These are phyloP conservation scores for Micromesistius poutassou DNA, from an alignment of 2,797 vertebrate genomes.

Conservation along the genomic window DNA sequence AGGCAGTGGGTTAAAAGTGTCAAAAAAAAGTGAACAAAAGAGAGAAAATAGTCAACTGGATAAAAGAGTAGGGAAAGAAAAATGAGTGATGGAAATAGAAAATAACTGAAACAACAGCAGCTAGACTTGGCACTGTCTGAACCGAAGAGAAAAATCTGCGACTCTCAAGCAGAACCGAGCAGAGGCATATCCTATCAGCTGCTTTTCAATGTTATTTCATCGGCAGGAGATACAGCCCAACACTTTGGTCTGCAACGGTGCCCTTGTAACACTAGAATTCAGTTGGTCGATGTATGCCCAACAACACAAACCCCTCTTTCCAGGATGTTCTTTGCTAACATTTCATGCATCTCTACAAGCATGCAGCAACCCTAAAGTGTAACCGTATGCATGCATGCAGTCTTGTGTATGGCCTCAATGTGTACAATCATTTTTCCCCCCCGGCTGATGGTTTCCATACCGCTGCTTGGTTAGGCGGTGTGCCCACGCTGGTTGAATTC, in stretches of 20 bases:
- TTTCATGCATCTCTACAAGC: background rate
- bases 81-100: background rate
- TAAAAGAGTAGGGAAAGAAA: constrained; percentile 22
- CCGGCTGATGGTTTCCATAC: constrained; percentile 21
- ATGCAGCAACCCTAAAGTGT: background rate
- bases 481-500: constrained; percentile 29
- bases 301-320: background rate
- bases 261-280: background rate
- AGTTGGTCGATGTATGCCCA: background rate
- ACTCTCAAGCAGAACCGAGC: background rate
- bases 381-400: background rate
- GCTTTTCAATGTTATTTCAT: background rate
- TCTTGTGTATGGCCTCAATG: background rate
- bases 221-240: background rate
- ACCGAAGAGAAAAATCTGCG: background rate
- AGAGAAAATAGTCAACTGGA: constrained; percentile 29
- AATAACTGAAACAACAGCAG: background rate
- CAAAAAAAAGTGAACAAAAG: background rate
- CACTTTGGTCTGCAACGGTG: background rate
- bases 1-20: constrained; percentile 15
- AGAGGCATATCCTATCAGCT: background rate
- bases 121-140: background rate
- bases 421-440: constrained; percentile 8
- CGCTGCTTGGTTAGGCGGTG: constrained; percentile 29
- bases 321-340: background rate